Base-by-base conservation (phyloP, 1,140 invertebrate species). In the Holotrichia oblita region DNA sequence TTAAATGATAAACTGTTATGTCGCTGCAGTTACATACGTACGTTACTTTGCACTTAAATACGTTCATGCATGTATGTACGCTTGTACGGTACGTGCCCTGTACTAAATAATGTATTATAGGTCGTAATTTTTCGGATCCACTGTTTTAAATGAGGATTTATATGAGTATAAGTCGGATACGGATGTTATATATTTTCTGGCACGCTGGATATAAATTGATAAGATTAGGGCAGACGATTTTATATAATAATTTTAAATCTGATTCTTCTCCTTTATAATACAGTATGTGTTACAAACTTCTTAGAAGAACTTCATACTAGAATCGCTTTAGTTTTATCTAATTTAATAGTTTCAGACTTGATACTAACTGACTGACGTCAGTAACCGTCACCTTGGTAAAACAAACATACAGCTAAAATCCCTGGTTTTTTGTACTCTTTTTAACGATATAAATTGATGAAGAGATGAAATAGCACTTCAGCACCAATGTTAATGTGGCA, bases 1-100 rank as follows among this genome's bases (percentile, higher is more conserved):
- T 69, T 34, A 69, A 69, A 69, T 69, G 61, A 69, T 69, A 69
- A 69, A 69, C 22, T 69, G 61, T 69, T 69, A 69, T 34, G 61
- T 69, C 61, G 17, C 27, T 22, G 20, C 61, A 34, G 10, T 69
- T 69, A 69, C 12, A 20, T 22, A 69, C 61, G 22, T 69, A 69
- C 27, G 27, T 55, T 55, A 55, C 48, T 14, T 55, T 55, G 48
- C 17, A 55, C 48, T 55, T 55, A 17, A 55, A 55, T 55, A 17
- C 27, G 27, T 34, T 34, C 27, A 34, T 34, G 27, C 27, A 34
- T 34, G 27, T 34, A 34, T 34, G 27, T 34, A 34, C 27, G 27
- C 27, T 34, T 34, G 27, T 34, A 34, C 27, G 27, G 27, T 34
- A 34, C 48, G 48, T 55, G 48, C 48, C 2, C 14, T 55, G 48